phyloP scores from a whole-genome alignment of 1,140 invertebrate species.

The Babylonia areolata region DNA sequence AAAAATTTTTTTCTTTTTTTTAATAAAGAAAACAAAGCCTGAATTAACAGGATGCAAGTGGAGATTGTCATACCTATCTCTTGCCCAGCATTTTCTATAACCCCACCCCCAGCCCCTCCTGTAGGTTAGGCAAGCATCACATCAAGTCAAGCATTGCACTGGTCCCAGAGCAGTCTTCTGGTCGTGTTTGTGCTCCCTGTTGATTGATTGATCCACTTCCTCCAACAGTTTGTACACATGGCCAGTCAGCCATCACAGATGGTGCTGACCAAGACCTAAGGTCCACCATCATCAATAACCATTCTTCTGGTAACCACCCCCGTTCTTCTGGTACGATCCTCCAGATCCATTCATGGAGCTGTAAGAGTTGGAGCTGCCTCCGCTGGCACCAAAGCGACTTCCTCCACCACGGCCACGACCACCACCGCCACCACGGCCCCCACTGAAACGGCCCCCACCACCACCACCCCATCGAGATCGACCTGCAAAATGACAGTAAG shows the following conservation, averaged over 20 bases:
- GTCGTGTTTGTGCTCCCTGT: no score
- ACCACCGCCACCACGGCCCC: conserved; percentile 55
- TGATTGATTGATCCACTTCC: not conserved
- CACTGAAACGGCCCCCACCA: conserved; percentile 24
- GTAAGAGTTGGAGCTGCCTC: not conserved
- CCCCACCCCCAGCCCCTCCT: not conserved
- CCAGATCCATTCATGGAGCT: not conserved
- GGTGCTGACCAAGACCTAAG: not conserved
- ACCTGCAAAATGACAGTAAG: conserved; percentile 42
- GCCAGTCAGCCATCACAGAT: not conserved
- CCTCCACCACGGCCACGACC: conserved; percentile 37
- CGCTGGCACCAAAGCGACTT: conserved; percentile 24
- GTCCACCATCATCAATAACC: not conserved
- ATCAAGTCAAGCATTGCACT: not conserved
- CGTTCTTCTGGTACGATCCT: not conserved
- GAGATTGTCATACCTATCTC: no score
- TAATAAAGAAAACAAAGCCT: no score
- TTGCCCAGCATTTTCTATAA: not conserved
- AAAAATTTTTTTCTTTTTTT: not conserved
- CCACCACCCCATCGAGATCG: conserved; percentile 59
- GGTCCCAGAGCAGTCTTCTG: not conserved
- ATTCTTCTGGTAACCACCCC: not conserved
- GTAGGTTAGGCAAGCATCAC: not conserved
- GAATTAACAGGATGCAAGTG: no score
- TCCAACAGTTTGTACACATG: not conserved